Conservation (phyloP, 92 coral and sea anemone species). For the Parazoanthus darwini region DNA sequence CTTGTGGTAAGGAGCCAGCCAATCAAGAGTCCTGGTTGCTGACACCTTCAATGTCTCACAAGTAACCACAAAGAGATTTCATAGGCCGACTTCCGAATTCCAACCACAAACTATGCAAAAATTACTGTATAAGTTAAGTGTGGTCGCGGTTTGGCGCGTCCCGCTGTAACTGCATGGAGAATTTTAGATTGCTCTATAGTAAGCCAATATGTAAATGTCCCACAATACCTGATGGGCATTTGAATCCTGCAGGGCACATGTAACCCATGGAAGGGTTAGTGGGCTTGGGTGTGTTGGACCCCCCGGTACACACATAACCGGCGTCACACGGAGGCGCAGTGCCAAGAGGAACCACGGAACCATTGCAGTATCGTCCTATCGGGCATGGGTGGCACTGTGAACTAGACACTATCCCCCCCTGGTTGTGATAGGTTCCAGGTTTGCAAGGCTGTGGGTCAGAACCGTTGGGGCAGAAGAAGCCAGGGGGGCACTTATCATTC, state of each 20-base stretch:
- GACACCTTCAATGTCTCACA: no score
- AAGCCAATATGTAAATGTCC: not conserved
- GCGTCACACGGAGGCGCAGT: conserved; percentile 85
- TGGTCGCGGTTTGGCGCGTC: no score
- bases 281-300: conserved; percentile 86
- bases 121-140: no score
- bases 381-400: conserved; percentile 90
- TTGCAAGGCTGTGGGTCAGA: conserved; percentile 87
- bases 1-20: no score
- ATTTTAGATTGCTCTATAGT: not conserved
- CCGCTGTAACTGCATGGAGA: not conserved
- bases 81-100: no score
- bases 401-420: conserved; percentile 81
- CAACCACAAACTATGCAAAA: no score
- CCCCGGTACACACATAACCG: conserved; percentile 93
- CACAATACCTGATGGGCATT: conserved; percentile 71
- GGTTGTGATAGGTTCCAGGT: conserved; percentile 87
- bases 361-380: conserved; percentile 91
- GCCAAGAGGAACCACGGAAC: conserved; percentile 73
- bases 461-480: conserved; percentile 86
- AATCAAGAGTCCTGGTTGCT: no score
- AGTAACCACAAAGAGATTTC: no score
- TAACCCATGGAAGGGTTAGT: conserved; percentile 80
- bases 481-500: conserved; percentile 98
- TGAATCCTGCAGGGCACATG: conserved; percentile 90